These are phyloP conservation scores for Acanthopleura granulata DNA, from an alignment of 2,888 invertebrate genomes.

Conservation along the genomic window DNA sequence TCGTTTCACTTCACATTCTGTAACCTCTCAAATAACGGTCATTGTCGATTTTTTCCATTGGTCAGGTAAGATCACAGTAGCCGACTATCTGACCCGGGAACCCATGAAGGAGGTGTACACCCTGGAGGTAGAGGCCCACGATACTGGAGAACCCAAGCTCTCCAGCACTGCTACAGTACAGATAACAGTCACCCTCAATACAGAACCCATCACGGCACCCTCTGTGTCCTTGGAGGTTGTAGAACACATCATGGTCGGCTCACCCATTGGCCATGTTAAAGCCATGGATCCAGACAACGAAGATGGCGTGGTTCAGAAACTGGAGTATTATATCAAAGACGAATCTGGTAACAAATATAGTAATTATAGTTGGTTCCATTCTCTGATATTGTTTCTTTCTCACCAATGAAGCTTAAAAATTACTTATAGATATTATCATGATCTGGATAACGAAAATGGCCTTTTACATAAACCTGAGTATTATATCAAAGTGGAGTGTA, in stretches of 20 bases:
- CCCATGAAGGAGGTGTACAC: constrained; percentile 20
- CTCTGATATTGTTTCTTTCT: too few relatives aligned
- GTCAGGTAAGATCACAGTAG: constrained; percentile 13
- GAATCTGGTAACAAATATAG: not conserved
- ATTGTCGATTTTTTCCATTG: too few relatives aligned
- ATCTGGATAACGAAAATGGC: constrained; percentile 25
- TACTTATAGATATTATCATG: not conserved
- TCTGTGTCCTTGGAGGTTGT: constrained; percentile 15
- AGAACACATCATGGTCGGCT: constrained; percentile 25
- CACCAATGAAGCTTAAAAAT: too few relatives aligned
- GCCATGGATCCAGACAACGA: constrained; percentile 29
- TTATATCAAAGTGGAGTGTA: not conserved
- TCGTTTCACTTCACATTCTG: too few relatives aligned
- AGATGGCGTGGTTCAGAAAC: not conserved
- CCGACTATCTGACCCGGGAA: constrained; percentile 19
- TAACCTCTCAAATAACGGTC: too few relatives aligned
- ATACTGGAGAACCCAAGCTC: constrained; percentile 21
- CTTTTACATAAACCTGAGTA: constrained; percentile 15
- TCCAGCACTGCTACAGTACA: constrained; percentile 3
- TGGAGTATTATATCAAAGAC: constrained; percentile 17
- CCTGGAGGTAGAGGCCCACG: constrained; percentile 20
- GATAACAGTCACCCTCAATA: constrained; percentile 22
- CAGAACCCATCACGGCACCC: constrained; percentile 15
- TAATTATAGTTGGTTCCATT: too few relatives aligned
- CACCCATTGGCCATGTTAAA: constrained; percentile 26